phyloP scores from a whole-genome alignment of 2,113 vertebrate species.

The Urocynchramus pylzowi region DNA sequence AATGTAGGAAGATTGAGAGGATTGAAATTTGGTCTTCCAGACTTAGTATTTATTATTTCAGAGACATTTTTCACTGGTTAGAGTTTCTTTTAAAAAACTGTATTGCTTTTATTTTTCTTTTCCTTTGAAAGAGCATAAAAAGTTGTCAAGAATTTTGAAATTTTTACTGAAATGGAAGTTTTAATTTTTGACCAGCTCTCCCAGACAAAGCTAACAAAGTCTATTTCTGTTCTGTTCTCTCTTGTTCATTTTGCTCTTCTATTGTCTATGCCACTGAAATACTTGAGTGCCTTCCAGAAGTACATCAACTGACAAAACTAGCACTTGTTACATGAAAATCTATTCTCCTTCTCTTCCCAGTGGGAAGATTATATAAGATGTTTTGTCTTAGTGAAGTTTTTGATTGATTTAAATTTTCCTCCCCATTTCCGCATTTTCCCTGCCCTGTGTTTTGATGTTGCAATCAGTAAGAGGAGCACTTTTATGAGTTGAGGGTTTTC shows the following conservation, averaged over 20 bases:
- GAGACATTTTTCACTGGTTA: not conserved
- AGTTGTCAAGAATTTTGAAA: not conserved
- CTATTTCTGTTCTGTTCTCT: slow-evolving; percentile 19
- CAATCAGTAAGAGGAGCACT: not conserved
- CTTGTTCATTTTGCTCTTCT: slow-evolving; percentile 17
- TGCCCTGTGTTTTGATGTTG: not conserved
- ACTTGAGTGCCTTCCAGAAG: slow-evolving; percentile 46
- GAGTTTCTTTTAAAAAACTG: not conserved
- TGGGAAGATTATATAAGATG: slow-evolving; percentile 57
- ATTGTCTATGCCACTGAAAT: slow-evolving; percentile 32
- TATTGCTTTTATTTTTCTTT: not conserved
- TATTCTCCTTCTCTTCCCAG: slow-evolving; percentile 45
- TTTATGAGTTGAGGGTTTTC: not conserved
- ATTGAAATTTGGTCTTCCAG: not conserved
- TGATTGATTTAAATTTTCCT: slow-evolving; percentile 40
- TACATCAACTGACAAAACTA: slow-evolving; percentile 13
- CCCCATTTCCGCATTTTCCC: not conserved
- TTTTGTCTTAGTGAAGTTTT: slow-evolving; percentile 51
- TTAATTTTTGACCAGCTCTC: not conserved
- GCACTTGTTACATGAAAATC: slow-evolving; percentile 16
- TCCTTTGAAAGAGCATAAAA: not conserved
- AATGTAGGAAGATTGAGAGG: not conserved
- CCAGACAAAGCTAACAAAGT: not conserved
- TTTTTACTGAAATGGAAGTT: not conserved
- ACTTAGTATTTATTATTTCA: not conserved